Evolutionary conservation across 2,113 vertebrate genomes (phyloP).

Genomic region (Desmodus rotundus): DNA sequence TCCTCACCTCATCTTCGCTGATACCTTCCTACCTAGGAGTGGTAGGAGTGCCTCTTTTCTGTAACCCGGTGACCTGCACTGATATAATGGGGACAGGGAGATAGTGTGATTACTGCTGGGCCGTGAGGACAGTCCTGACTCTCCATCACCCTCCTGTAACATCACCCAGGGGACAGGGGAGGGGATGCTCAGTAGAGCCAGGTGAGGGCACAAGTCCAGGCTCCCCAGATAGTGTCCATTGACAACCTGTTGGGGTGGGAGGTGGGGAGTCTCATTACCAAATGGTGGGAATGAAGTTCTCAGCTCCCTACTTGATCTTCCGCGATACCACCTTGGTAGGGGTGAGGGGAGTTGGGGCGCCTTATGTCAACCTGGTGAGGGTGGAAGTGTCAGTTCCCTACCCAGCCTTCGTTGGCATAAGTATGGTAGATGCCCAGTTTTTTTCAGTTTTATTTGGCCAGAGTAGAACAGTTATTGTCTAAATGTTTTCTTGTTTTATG

Average conservation of each 20-base stretch:
- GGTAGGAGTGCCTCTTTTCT: background rate
- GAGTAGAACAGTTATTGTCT: background rate
- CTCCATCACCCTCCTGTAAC: background rate
- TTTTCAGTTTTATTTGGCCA: background rate
- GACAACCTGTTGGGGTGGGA: background rate
- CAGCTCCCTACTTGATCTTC: background rate
- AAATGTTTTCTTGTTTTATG: background rate
- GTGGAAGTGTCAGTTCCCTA: background rate
- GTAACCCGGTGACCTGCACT: background rate
- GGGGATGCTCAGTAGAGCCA: background rate
- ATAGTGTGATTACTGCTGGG: background rate
- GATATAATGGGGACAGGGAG: background rate
- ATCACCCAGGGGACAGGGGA: background rate
- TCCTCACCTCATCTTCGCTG: background rate
- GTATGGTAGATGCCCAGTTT: background rate
- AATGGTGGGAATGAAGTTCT: background rate
- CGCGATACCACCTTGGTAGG: background rate
- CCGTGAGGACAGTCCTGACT: background rate
- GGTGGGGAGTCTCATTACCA: background rate
- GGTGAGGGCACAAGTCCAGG: background rate
- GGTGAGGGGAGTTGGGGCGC: background rate
- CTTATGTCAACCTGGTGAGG: background rate
- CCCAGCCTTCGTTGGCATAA: background rate
- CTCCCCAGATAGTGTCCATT: rapidly evolving
- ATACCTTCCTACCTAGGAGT: background rate